Evolutionary conservation across 2,113 vertebrate species (phyloP), one percentile per base, ranked within the genome.

Genomic region (Rattus rattus): DNA sequence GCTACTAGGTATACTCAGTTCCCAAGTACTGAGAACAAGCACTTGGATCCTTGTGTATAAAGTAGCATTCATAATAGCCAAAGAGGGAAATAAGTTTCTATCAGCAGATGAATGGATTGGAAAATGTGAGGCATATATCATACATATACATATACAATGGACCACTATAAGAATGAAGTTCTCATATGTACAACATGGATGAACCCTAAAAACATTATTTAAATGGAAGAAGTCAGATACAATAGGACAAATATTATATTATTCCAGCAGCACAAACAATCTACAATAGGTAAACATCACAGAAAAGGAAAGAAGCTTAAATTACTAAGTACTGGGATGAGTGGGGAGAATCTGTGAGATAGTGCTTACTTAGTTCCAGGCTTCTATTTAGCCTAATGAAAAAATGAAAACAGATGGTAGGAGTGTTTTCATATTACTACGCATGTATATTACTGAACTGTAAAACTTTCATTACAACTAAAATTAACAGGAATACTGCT

Each of bases 11-110:
- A 91, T 59, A 76, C 36, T 69, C 65, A 33, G 85, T 16, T 30
- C n/a, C 24, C 86, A 93, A 90, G 80, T 73, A 94, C 83, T 96
- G n/a, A 90, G 84, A 84, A 69, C 5, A 61, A 72, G 39, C 24
- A 87, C 65, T 87, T 75, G 72, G 36, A 91, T 80, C 79, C n/a
- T 91, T 91, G 67, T 91, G 20, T 67, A n/a, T 52, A 17, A 91
- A 80, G 5, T 26, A 67, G 63, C 49, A 36, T 69, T 91, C 61
- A 19, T 88, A 79, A 56, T 33, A 80, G 63, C 63, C 49, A 79
- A 70, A 19, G 30, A 59, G 47, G 63, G 36, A 93, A 93, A 87
- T 19, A 86, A 54, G 59, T 87, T 26, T 90, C 47, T 13, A 87
- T 67, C 65, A n/a, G 49, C 36, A 93, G 65, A 69, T 77, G 36